phyloP scores from a whole-genome alignment of 2,113 vertebrate genomes.

The Apodemus sylvaticus region DNA sequence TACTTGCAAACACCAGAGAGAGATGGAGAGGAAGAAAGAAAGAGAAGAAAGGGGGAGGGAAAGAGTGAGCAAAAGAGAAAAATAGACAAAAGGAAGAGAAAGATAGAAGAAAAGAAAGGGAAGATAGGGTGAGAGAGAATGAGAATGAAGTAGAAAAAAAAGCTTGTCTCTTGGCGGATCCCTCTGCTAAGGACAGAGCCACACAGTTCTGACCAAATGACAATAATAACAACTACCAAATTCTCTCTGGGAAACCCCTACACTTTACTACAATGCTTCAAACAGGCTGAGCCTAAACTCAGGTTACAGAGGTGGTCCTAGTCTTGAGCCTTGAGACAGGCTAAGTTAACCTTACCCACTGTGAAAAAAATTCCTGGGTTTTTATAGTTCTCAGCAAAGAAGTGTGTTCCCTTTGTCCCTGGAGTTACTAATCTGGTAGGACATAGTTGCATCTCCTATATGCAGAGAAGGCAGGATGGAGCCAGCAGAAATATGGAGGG shows the following conservation, averaged over 20 bases:
- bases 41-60: no score
- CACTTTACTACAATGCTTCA: not conserved
- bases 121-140: no score
- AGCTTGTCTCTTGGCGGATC: not conserved
- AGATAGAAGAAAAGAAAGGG: no score
- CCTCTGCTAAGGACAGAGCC: not conserved
- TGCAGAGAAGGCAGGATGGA: not conserved
- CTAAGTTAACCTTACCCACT: not conserved
- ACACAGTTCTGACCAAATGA: not conserved
- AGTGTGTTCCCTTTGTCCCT: not conserved
- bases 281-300: not conserved
- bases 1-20: not conserved
- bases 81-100: not conserved
- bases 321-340: not conserved
- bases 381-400: not conserved
- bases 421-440: not conserved
- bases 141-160: not conserved
- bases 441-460: no score
- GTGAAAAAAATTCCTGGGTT: not conserved
- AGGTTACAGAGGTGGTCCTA: not conserved
- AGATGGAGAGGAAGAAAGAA: not conserved
- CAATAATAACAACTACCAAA: not conserved
- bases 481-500: accelerated
- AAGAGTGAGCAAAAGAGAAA: not conserved
- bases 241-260: not conserved